phyloP scores from a whole-genome alignment of 2,888 invertebrate species.

The Asteroscopus sphinx region DNA sequence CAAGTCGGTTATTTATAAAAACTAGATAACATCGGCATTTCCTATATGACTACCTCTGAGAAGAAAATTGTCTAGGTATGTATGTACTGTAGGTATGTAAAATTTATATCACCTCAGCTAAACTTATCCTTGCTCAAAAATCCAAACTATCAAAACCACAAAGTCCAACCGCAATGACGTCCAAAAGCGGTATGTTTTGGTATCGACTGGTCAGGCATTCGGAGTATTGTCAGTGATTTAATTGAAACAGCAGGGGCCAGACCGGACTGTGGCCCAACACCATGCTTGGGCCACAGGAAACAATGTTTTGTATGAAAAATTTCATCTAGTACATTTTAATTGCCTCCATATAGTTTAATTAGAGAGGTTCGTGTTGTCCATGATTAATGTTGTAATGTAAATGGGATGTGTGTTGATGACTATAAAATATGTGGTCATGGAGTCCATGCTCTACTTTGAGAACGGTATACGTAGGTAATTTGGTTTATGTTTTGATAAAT shows the following conservation, averaged over 20 bases:
- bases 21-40: too few species aligned
- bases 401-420: slow-evolving; percentile 71
- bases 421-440: slow-evolving; percentile 62
- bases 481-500: slow-evolving; percentile 56
- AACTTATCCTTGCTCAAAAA: not conserved
- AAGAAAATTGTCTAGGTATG: too few species aligned
- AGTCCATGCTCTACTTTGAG: slow-evolving; percentile 35
- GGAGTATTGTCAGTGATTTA: slow-evolving; percentile 88
- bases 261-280: slow-evolving; percentile 69
- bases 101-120: not conserved
- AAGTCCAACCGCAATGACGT: slow-evolving; percentile 56
- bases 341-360: slow-evolving; percentile 85
- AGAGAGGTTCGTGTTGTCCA: slow-evolving; percentile 69
- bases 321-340: slow-evolving; percentile 83
- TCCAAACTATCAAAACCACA: slow-evolving; percentile 68
- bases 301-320: slow-evolving; percentile 86
- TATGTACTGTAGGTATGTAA: too few species aligned
- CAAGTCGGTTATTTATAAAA: too few species aligned
- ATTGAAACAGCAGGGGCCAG: slow-evolving; percentile 88
- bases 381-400: slow-evolving; percentile 81
- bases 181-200: slow-evolving; percentile 81
- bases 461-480: slow-evolving; percentile 38
- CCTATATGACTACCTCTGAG: too few species aligned
- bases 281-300: slow-evolving; percentile 77
- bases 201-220: slow-evolving; percentile 82